Base-by-base conservation (phyloP, 2,888 invertebrate genomes). In the Mamestra brassicae region DNA sequence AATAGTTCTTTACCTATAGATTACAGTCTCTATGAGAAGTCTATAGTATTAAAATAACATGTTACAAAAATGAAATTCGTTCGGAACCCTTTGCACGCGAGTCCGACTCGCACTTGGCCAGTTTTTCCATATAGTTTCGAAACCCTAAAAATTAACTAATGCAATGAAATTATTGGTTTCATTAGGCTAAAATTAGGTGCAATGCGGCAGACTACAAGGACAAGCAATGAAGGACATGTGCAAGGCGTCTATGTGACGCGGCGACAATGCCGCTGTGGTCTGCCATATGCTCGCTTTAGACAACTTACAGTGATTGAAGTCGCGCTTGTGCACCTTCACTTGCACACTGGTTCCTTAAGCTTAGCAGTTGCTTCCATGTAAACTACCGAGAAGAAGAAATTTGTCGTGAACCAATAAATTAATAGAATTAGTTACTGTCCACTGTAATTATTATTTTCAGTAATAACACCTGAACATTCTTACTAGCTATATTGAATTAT, bases 381-480 rank as follows among this genome's bases (percentile, higher is more conserved):
- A 52, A 52, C 13, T 6, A n/a, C 36, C 4, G 11, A 26, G 8
- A 54, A 42, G 54, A 15, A 42, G 3, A 36, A 26, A 26, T 6
- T 62, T 3, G 13, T 36, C 10, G 15, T 58, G 13, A 4, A 66
- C 17, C 13, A 13, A 52, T 76, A 34, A 17, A 15, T 1, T 47
- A 34, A 17, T 63, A 45, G 17, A 58, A 62, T 4, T 45, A 55
- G 15, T 63, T 76, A 62, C 55, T 64, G 26, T 57, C 54, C 17
- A 47, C 45, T 54, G 52, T 13, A 58, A 63, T 72, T 64, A 69
- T 64, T 68, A 17, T 76, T 64, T 65, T 47, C 68, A 66, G 36
- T 65, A 47, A 75, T 42, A 63, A 75, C 74, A 78, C 57, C 55
- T 78, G 76, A 67, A 45, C 61, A 76, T 74, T 76, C 62, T 54